These are phyloP conservation scores for Sebastes iracundus DNA, from an alignment of 2,797 vertebrate genomes.

Conservation along the genomic window DNA sequence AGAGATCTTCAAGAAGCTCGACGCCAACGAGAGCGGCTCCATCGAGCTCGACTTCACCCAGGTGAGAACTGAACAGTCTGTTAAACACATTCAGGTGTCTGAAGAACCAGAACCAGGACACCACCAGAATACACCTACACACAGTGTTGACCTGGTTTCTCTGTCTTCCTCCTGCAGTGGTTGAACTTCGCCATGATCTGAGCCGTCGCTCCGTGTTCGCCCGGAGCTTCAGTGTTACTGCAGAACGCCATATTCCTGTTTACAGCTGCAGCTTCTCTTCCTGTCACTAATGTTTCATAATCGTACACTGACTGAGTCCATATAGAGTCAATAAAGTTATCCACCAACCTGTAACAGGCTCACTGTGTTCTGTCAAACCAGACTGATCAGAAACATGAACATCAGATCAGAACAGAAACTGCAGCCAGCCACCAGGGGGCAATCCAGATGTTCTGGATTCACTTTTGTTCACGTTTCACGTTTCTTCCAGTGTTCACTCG, in stretches of 20 bases:
- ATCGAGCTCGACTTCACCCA: conserved; percentile 77
- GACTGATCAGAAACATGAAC: too few species aligned
- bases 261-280: not conserved
- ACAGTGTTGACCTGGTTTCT: not conserved
- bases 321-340: conserved; percentile 22
- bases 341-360: not conserved
- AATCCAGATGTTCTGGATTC: too few species aligned
- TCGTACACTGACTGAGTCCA: not conserved
- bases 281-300: not conserved
- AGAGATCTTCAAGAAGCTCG: conserved; percentile 79
- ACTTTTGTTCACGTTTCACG: too few species aligned
- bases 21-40: conserved; percentile 65
- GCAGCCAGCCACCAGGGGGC: too few species aligned
- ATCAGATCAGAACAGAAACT: too few species aligned
- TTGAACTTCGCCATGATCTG: conserved; percentile 82
- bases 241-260: not conserved
- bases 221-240: not conserved
- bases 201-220: not conserved
- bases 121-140: not conserved
- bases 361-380: not conserved
- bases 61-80: conserved; percentile 53
- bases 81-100: not conserved
- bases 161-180: conserved; percentile 72
- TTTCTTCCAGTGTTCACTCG: too few species aligned
- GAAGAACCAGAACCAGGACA: not conserved